Evolutionary conservation across 2,113 vertebrate species (phyloP).

Genomic region (Edolisoma coerulescens): DNA sequence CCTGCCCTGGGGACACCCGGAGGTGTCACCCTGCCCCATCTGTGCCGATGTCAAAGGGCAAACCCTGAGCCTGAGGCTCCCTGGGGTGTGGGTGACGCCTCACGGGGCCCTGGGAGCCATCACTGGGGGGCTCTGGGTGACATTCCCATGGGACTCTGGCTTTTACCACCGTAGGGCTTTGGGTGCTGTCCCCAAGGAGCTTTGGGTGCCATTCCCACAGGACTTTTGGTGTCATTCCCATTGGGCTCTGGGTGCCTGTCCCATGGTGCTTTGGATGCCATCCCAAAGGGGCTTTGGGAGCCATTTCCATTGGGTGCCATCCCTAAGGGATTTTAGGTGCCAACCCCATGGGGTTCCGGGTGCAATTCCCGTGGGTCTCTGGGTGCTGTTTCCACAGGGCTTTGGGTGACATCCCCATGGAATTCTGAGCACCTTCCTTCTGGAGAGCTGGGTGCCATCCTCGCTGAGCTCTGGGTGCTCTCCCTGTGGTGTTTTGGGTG

Average conservation of each 20-base stretch:
- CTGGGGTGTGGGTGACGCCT: neutral
- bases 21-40: rapidly evolving
- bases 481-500: neutral
- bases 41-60: neutral
- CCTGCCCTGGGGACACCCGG: neutral
- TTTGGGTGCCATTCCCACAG: rapidly evolving
- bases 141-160: rapidly evolving
- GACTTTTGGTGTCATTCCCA: neutral
- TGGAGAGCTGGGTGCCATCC: no score
- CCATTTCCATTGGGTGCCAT: rapidly evolving
- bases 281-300: neutral
- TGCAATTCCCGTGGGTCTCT: rapidly evolving
- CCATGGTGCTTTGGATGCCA: rapidly evolving
- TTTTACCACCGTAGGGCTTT: rapidly evolving
- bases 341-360: rapidly evolving
- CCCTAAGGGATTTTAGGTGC: rapidly evolving
- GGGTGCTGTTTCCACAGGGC: no score
- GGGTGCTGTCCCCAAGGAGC: rapidly evolving
- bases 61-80: neutral
- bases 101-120: neutral
- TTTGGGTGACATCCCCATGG: rapidly evolving
- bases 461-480: rapidly evolving
- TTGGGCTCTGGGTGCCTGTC: rapidly evolving
- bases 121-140: rapidly evolving
- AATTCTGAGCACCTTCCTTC: no score